Base-by-base conservation (phyloP, 2,888 invertebrate genomes). In the Lapara coniferarum region DNA sequence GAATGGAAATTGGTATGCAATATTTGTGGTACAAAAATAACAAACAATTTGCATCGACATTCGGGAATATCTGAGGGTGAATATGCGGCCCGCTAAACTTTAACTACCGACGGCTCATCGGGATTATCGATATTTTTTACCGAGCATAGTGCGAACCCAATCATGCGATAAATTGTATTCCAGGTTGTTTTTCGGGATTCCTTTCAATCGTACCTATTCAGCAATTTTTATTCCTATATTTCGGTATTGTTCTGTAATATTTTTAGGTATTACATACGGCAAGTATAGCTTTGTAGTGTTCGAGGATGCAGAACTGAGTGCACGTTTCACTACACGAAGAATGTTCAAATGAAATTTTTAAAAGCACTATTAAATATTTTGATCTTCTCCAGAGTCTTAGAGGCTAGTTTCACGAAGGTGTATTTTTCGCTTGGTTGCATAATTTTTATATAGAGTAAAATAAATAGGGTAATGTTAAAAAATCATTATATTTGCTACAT, bases 61-160 rank as follows among this genome's bases (percentile, higher is more conserved):
- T 67, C 66, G 30, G 52, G 16, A 66, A 66, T 68, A 16, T 51
- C 37, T 55, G 37, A n/a, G 13, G 49, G 58, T 57, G 58, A 70
- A 68, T 63, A 53, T 59, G 53, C n/a, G 66, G 14, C 49, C 58
- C 49, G 58, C 68, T 30, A 66, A 70, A 51, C 68, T 51, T 68
- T 70, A 68, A 71, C 70, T 55, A 63, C 66, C 63, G 55, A n/a
- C 58, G 59, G 68, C 51, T 71, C 59, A 70, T 49, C 10, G 49
- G 19, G 37, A 55, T 68, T 57, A 53, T 68, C 58, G 66, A 56
- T 19, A n/a, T 19, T 63, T 63, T 63, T 58, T 37, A 59, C 16
- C 12, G 44, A 19, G 16, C 59, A 19, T 16, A 46, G 59, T 63
- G 46, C 44, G n/a, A 37, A 16, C 44, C 44, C 59, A 63, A 63